Conservation (phyloP, 2,797 vertebrate species). For the Prunella strophiata region DNA sequence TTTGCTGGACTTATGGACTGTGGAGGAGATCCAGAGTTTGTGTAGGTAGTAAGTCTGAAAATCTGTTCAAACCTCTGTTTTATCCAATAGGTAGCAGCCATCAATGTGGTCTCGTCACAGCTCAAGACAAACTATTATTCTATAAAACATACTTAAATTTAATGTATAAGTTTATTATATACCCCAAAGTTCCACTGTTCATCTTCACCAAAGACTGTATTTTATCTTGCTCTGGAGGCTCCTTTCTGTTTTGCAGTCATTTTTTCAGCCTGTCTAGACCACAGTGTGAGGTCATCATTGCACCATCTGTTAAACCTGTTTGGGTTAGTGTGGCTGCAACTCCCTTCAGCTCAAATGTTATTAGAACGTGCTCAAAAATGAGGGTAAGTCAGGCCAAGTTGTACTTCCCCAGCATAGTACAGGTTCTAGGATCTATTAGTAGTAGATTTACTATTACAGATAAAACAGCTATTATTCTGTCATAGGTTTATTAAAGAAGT, state of each 20-base stretch:
- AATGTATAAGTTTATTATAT: neutral
- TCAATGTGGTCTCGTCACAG: neutral
- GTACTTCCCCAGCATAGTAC: neutral
- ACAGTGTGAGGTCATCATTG: conserved; percentile 19
- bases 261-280: conserved; percentile 38
- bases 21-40: neutral
- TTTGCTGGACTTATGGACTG: neutral
- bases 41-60: neutral
- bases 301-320: conserved; percentile 14
- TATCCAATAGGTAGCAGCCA: neutral
- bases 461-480: neutral
- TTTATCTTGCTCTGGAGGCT: neutral
- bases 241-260: conserved; percentile 3
- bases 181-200: neutral
- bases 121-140: neutral
- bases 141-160: neutral
- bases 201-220: neutral
- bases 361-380: neutral
- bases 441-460: neutral
- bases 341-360: neutral
- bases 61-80: neutral
- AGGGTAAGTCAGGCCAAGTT: neutral
- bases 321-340: neutral
- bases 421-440: neutral
- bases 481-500: neutral